A percentile compares a stretch with the other conserved stretches of the same genome.
Conservation (phyloP, 2,888 invertebrate genomes). For the Stenichneumon culpator region DNA sequence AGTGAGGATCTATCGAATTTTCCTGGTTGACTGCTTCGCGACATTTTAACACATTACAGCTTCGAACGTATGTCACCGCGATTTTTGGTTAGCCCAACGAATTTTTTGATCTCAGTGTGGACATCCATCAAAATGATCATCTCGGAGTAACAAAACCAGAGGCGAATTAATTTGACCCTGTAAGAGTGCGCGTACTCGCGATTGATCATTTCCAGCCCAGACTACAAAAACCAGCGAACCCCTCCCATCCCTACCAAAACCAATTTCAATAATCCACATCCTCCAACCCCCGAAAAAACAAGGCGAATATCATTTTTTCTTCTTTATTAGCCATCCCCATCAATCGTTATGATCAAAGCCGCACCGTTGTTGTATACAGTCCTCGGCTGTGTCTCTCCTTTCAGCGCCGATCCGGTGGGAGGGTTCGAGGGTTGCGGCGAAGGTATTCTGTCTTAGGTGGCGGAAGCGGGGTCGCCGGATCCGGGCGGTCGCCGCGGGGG, state of each 20-base stretch:
- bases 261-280: constrained; percentile 11
- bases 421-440: constrained; percentile 47
- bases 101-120: too few relatives aligned
- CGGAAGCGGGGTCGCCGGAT: constrained; percentile 38
- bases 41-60: too few relatives aligned
- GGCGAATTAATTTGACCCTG: too few relatives aligned
- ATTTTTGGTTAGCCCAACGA: too few relatives aligned
- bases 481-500: constrained; percentile 45
- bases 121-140: too few relatives aligned
- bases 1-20: too few relatives aligned
- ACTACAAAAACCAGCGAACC: neutral
- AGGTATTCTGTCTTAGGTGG: constrained; percentile 66
- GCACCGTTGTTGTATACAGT: constrained; percentile 52
- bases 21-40: too few relatives aligned
- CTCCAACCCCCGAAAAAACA: neutral
- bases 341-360: constrained; percentile 68
- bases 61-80: too few relatives aligned
- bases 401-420: constrained; percentile 32
- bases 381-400: constrained; percentile 31
- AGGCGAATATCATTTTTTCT: constrained; percentile 20
- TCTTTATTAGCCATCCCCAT: constrained; percentile 58
- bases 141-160: too few relatives aligned
- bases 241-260: neutral
- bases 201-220: neutral
- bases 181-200: too few relatives aligned